These are phyloP conservation scores for Callocephalon fimbriatum DNA, from an alignment of 2,113 vertebrate genomes.

Conservation along the genomic window DNA sequence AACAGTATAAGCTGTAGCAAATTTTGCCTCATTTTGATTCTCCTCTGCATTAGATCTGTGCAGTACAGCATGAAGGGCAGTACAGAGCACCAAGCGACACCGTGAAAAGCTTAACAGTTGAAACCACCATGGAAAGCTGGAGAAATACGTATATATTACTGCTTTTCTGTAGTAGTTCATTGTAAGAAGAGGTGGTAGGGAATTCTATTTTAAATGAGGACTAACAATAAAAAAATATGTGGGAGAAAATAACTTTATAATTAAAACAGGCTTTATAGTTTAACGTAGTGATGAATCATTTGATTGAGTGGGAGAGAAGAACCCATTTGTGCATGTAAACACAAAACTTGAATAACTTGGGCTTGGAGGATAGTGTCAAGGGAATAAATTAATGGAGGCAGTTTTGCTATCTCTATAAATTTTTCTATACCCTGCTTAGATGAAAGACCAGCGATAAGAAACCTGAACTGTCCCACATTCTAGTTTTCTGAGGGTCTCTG, in stretches of 20 bases:
- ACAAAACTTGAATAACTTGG: conserved; percentile 22
- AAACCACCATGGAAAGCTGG: not conserved
- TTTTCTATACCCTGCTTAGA: conserved; percentile 1
- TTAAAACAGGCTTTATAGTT: conserved; percentile 35
- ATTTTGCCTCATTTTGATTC: not conserved
- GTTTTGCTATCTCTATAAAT: conserved; percentile 15
- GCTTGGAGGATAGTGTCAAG: not conserved
- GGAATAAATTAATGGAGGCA: conserved; percentile 55
- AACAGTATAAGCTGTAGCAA: not conserved
- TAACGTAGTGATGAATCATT: conserved; percentile 1
- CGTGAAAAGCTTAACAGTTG: not conserved
- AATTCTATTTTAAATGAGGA: not conserved
- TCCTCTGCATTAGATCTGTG: not conserved
- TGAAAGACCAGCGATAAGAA: not conserved
- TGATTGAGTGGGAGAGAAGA: not conserved
- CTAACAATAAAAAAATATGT: not conserved
- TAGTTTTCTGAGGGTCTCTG: not conserved
- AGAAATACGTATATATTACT: not conserved
- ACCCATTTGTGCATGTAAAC: conserved; percentile 42
- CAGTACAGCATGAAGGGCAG: not conserved
- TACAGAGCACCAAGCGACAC: not conserved
- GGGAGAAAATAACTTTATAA: conserved; percentile 15
- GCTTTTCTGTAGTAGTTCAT: not conserved
- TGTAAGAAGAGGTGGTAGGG: not conserved
- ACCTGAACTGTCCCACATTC: not conserved